Evolutionary conservation across 2,797 vertebrate species (phyloP).

Genomic region (Peromyscus eremicus): DNA sequence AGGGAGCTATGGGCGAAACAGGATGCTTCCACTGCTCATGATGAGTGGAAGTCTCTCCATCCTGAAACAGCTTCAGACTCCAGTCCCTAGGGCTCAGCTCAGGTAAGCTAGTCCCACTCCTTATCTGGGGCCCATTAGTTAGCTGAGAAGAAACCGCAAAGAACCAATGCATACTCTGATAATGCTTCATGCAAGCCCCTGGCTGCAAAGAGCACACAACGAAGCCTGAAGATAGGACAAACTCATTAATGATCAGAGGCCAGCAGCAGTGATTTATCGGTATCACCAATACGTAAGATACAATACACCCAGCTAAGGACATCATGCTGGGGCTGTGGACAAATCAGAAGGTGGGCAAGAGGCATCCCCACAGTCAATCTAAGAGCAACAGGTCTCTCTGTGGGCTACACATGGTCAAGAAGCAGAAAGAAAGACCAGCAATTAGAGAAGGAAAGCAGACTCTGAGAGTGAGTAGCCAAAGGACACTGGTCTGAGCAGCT

Average conservation of each 20-base stretch:
- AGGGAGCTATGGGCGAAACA: neutral
- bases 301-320: neutral
- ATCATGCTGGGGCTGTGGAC: too few species aligned
- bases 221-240: neutral
- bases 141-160: neutral
- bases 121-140: neutral
- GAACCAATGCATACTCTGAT: neutral
- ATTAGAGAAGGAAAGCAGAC: neutral
- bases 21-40: neutral
- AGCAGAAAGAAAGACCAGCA: neutral
- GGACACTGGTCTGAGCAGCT: too few species aligned
- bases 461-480: rapidly evolving
- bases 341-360: neutral
- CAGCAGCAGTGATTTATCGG: neutral
- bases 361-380: rapidly evolving
- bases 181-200: neutral
- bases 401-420: slow-evolving; percentile 11
- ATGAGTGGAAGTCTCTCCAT: neutral
- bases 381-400: neutral
- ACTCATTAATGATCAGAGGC: neutral
- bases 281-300: rapidly evolving
- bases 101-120: neutral
- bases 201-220: neutral
- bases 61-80: neutral
- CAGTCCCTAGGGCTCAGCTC: too few species aligned